These are phyloP conservation scores for Drosophila sturtevanti DNA, from an alignment of 1,140 invertebrate species.

Conservation along the genomic window DNA sequence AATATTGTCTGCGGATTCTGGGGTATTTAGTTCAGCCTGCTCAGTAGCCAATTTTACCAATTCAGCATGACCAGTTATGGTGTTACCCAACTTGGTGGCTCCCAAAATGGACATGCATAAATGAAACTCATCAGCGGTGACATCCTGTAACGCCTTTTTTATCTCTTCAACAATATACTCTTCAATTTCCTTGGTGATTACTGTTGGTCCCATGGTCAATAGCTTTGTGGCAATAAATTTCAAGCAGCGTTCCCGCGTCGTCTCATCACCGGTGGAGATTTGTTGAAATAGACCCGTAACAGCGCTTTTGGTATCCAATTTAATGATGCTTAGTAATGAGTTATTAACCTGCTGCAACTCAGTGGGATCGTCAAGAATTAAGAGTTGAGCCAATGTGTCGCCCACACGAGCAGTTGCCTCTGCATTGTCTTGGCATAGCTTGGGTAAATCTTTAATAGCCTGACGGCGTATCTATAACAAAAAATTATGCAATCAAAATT, in stretches of 20 bases:
- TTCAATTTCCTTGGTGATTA: conserved; percentile 93
- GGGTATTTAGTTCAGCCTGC: conserved; percentile 88
- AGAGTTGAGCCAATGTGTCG: conserved; percentile 94
- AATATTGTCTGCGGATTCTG: conserved; percentile 89
- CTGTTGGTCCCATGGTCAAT: conserved; percentile 89
- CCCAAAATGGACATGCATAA: conserved; percentile 93
- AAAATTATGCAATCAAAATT: background rate
- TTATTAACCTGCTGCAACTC: conserved; percentile 92
- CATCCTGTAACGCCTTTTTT: conserved; percentile 94
- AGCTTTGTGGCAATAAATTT: conserved; percentile 94
- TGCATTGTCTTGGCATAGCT: conserved; percentile 92
- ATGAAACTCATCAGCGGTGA: conserved; percentile 96
- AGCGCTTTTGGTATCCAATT: conserved; percentile 86
- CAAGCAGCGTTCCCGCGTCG: conserved; percentile 92
- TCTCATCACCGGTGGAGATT: conserved; percentile 89
- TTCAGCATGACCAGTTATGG: conserved; percentile 92
- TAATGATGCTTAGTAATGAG: conserved; percentile 85
- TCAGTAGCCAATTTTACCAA: conserved; percentile 92
- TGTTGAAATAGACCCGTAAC: conserved; percentile 94
- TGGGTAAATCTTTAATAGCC: conserved; percentile 96
- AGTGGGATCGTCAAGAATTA: conserved; percentile 92
- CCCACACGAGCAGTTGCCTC: conserved; percentile 94
- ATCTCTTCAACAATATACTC: conserved; percentile 92
- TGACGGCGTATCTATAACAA: conserved; percentile 93
- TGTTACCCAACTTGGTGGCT: conserved; percentile 90